Conservation (phyloP, 2,888 invertebrate species). For the Plebejus anna region DNA sequence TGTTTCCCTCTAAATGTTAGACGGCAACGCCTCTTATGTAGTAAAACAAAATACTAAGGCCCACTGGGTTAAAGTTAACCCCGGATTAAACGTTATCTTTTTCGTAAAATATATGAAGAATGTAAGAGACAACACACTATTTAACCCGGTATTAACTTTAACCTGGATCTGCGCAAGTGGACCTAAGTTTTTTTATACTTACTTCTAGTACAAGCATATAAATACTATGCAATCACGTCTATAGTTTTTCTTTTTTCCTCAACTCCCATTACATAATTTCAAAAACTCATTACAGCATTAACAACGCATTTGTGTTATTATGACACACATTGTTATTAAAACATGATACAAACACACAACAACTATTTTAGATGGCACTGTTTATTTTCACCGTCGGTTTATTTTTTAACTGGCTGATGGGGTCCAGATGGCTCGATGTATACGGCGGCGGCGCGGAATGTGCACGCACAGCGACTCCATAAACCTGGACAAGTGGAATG, state of each 20-base stretch:
- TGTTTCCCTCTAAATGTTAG: not conserved
- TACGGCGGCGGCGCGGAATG: slow-evolving; percentile 56
- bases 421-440: slow-evolving; percentile 72
- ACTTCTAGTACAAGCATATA: not conserved
- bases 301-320: slow-evolving; percentile 28
- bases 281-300: not conserved
- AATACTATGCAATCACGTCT: not conserved
- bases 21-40: not conserved
- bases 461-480: slow-evolving; percentile 58
- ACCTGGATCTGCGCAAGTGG: no score
- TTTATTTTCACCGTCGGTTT: slow-evolving; percentile 71
- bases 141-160: no score
- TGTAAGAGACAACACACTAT: no score
- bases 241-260: not conserved
- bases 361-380: slow-evolving; percentile 65
- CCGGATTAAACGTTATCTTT: no score
- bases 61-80: no score
- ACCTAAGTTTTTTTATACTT: not conserved
- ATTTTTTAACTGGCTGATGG: slow-evolving; percentile 71
- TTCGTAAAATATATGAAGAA: no score
- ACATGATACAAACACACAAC: slow-evolving; percentile 42
- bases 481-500: slow-evolving; percentile 55
- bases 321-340: slow-evolving; percentile 52
- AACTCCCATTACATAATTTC: not conserved
- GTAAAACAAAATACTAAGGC: not conserved